Evolutionary conservation across 2,797 vertebrate genomes (phyloP), one percentile per base, ranked within the genome.

Genomic region (Cossypha niveicapilla): DNA sequence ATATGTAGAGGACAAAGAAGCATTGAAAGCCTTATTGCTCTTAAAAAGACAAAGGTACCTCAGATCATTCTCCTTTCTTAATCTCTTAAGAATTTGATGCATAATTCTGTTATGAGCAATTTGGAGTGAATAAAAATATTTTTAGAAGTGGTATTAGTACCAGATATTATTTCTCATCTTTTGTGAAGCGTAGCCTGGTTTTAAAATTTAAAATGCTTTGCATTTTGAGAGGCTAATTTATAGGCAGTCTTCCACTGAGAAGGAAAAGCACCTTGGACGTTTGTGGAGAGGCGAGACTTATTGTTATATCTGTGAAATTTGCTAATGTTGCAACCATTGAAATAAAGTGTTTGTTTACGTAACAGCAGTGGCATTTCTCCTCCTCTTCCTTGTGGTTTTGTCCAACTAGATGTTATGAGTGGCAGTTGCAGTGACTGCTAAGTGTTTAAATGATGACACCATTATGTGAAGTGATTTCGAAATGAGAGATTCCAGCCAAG

Each of bases 401-500:
- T 97, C 97, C 95, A 93, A 93, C 92, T 89, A 68, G 94, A 94
- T 97, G 97, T 97, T 97, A 96, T 98, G 97, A 98, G 98, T 98
- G 98, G 98, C 98, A 98, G 97, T 97, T 96, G 98, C 98, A 91
- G 98, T 96, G 98, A 96, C 98, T 98, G 98, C 98, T 99, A 98
- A 99, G 98, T 98, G 98, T 98, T 99, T 98, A 99, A 99, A 98
- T 99, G 98, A 99, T 99, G 98, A 98, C 98, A 99, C 98, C 98
- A 98, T 99, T 99, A 99, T 98, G 98, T 98, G 98, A 98, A 98
- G 98, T 97, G 98, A 98, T 99, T 98, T 98, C 98, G 98, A 98
- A 99, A 99, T 98, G 98, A 98, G 98, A 99, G 98, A 98, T 98
- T 98, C 98, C 98, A 98, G 98, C 98, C 98, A 98, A 98, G 98